Evolutionary conservation across 1,140 invertebrate species (phyloP), one percentile per base, ranked within the genome.

Genomic region (Temnothorax curvispinosus): DNA sequence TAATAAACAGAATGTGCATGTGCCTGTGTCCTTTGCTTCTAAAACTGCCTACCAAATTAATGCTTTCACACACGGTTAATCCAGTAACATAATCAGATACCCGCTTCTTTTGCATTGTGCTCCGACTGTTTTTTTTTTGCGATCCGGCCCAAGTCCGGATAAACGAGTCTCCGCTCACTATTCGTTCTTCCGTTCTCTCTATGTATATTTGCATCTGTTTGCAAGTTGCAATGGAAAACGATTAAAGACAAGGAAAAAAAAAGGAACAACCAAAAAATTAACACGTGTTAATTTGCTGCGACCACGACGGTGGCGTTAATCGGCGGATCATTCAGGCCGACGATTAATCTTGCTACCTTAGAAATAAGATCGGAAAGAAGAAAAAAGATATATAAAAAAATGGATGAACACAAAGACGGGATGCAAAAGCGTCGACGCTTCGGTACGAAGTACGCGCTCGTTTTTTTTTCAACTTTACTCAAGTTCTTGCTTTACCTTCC

Each of bases 1-100:
- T 94, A 95, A 95, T 95, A 95, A 95, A 95, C 93, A 95, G 94
- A 95, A 95, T 95, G 94, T 95, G 95, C 95, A 95, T 95, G 95
- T 95, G 95, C 94, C 93, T 95, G 93, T 94, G 93, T 94, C 94
- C 94, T 94, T 94, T 94, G 94, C 92, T 93, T 92, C 89, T 93
- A 91, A 85, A 78, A 86, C 80, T 32, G 87, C 87, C 89, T 89
- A 87, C 93, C 86, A 81, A 87, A 82, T 90, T 88, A 92, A 93
- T 87, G 93, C 93, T 93, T 94, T 69, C 47, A 75, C 54, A 75
- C 54, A 75, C 21, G 27, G 9, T 3, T 41, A 86, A 81, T 62
- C 75, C 90, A 77, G 64, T 91, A 91, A 84, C 67, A 82, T 87
- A 82, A 81, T 56, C 85, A 80, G 75, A 62, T 90, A 80, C 67